phyloP scores from a whole-genome alignment of 2,113 vertebrate genomes.

The Ondatra zibethicus region DNA sequence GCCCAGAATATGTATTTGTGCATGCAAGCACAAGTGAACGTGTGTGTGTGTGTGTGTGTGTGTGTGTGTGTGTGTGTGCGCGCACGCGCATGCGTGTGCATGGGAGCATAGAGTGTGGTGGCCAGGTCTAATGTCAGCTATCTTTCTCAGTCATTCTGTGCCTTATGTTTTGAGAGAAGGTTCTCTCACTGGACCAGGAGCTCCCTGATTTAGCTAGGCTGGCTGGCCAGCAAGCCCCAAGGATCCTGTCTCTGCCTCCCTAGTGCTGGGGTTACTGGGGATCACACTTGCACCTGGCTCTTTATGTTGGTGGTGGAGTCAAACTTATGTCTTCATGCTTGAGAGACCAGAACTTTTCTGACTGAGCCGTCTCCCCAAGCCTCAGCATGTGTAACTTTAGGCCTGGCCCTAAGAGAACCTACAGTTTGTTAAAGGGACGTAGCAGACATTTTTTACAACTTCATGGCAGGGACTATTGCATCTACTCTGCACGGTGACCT shows the following conservation, averaged over 20 bases:
- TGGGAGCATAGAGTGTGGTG: neutral
- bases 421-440: neutral
- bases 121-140: neutral
- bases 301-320: neutral
- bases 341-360: neutral
- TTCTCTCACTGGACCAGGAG: neutral
- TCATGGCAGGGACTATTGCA: neutral
- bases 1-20: neutral
- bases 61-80: neutral
- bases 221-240: neutral
- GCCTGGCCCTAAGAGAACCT: no score
- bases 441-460: neutral
- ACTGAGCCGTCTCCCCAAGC: neutral
- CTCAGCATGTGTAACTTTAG: neutral
- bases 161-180: neutral
- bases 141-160: neutral
- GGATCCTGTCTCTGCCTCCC: neutral
- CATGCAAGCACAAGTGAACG: neutral
- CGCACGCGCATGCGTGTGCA: accelerated
- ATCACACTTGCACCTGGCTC: no score
- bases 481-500: neutral
- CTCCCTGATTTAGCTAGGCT: neutral
- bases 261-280: no score
- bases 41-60: neutral
- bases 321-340: neutral